Percentiles rank a stretch among this genome's conserved stretches.
Conservation (phyloP, 1,140 invertebrate genomes). For the Drosophila pseudoananassae region DNA sequence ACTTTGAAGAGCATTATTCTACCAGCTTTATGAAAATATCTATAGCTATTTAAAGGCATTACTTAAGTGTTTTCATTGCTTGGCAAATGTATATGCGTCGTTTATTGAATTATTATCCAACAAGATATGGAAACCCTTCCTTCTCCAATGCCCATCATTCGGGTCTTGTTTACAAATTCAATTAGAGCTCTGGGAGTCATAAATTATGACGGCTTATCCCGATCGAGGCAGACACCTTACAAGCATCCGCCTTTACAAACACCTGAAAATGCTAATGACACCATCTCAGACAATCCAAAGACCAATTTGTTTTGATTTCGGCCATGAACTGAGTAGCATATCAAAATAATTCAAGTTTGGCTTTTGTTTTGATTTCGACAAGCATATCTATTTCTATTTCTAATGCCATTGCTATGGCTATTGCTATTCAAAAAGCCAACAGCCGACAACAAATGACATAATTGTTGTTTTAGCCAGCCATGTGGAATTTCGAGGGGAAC, state of each 20-base stretch:
- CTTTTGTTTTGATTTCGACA: conserved; percentile 37
- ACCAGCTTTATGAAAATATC: too few relatives aligned
- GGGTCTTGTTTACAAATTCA: conserved; percentile 44
- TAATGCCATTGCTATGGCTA: conserved; percentile 26
- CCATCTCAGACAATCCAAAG: conserved; percentile 21
- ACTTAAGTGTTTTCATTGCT: neutral
- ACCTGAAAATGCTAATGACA: conserved; percentile 64
- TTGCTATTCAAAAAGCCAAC: conserved; percentile 31
- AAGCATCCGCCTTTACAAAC: conserved; percentile 66
- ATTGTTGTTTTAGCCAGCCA: conserved; percentile 37
- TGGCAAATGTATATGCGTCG: conserved; percentile 3
- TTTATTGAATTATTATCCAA: conserved; percentile 23
- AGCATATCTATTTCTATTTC: conserved; percentile 36
- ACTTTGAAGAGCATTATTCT: too few relatives aligned
- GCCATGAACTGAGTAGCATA: conserved; percentile 61
- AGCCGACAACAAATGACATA: conserved; percentile 67
- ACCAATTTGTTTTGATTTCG: conserved; percentile 40
- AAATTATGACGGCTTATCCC: conserved; percentile 39
- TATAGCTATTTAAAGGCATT: neutral
- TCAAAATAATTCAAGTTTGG: conserved; percentile 50
- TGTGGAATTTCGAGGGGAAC: conserved; percentile 10
- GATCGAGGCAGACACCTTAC: conserved; percentile 48
- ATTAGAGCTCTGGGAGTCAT: conserved; percentile 44
- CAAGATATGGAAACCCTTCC: conserved; percentile 20
- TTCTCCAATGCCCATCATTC: conserved; percentile 7